Conservation (phyloP, 2,113 vertebrate genomes). For the Crotalus helleri region DNA sequence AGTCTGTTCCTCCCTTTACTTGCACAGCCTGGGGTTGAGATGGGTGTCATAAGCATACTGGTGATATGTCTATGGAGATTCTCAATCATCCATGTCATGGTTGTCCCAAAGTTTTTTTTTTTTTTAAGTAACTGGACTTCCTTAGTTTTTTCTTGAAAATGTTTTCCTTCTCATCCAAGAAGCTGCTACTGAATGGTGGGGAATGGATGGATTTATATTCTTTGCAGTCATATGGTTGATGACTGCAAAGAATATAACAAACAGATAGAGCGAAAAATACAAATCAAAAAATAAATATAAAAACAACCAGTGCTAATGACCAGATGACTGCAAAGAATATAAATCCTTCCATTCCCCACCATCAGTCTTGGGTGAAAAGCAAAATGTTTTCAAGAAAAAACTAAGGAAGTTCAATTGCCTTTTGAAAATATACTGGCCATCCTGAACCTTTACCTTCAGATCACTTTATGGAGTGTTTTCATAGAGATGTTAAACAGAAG, state of each 20-base stretch:
- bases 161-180: background rate
- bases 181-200: no score
- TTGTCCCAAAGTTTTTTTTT: background rate
- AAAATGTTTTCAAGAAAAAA: background rate
- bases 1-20: background rate
- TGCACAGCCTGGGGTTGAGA: background rate
- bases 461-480: background rate
- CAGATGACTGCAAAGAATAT: background rate
- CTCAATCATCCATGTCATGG: background rate
- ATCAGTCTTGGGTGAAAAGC: background rate
- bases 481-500: background rate
- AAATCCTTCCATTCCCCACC: background rate
- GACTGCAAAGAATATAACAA: background rate
- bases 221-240: no score
- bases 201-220: no score
- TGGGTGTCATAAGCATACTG: background rate
- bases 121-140: background rate
- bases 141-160: background rate
- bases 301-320: background rate
- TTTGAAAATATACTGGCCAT: background rate
- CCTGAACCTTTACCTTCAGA: background rate
- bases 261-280: background rate
- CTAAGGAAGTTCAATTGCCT: background rate
- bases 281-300: background rate
- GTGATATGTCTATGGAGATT: background rate